These are phyloP conservation scores for Pomacea maculata DNA, from an alignment of 1,140 invertebrate genomes.

Conservation along the genomic window DNA sequence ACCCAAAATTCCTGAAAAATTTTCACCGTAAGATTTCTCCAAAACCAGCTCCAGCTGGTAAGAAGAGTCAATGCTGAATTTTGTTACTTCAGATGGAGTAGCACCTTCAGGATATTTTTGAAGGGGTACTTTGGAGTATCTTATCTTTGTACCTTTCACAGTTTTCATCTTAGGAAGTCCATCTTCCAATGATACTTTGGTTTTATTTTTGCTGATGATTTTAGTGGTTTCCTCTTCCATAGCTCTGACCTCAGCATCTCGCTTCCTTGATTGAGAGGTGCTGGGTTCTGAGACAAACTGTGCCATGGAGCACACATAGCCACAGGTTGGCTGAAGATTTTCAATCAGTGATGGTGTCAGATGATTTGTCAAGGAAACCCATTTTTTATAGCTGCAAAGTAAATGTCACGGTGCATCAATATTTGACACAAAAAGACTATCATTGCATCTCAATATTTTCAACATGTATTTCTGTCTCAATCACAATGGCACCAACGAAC, in stretches of 20 bases:
- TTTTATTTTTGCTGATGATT: neutral
- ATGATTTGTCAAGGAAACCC: slow-evolving; percentile 83
- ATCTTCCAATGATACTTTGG: slow-evolving; percentile 3
- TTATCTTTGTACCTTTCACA: slow-evolving; percentile 79
- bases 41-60: slow-evolving; percentile 76
- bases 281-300: slow-evolving; percentile 59
- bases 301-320: slow-evolving; percentile 63
- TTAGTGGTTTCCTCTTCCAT: slow-evolving; percentile 9
- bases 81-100: slow-evolving; percentile 83
- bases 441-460: neutral
- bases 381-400: slow-evolving; percentile 77
- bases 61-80: slow-evolving; percentile 85
- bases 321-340: slow-evolving; percentile 72
- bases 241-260: slow-evolving; percentile 23
- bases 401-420: neutral
- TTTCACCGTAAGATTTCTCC: slow-evolving; percentile 33
- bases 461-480: neutral
- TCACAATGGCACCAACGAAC: neutral
- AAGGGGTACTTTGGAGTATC: slow-evolving; percentile 81
- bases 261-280: slow-evolving; percentile 45
- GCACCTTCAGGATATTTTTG: slow-evolving; percentile 79
- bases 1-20: slow-evolving; percentile 71
- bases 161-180: slow-evolving; percentile 82
- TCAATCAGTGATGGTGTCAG: slow-evolving; percentile 71
- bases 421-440: neutral